phyloP scores from a whole-genome alignment of 2,797 vertebrate genomes.

The Tapirus indicus region DNA sequence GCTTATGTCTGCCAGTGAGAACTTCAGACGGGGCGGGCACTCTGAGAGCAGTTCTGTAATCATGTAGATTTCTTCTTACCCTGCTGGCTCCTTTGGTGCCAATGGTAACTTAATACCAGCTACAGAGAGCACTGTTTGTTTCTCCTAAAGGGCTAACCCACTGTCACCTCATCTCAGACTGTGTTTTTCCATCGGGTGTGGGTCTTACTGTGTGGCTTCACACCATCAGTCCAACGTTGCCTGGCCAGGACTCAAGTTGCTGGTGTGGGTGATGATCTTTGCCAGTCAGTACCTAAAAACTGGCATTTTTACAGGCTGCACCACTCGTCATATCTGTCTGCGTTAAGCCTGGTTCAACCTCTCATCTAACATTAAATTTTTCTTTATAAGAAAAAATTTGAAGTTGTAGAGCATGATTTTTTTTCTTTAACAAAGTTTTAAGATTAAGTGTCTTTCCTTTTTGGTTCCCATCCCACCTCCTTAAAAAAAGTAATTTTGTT shows the following conservation, averaged over 20 bases:
- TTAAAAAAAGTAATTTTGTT: neutral
- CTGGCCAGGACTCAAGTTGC: neutral
- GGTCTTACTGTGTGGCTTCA: neutral
- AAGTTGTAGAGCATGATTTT: slow-evolving; percentile 65
- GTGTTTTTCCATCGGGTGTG: neutral
- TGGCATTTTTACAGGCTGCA: neutral
- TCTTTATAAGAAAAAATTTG: slow-evolving; percentile 67
- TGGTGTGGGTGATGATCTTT: neutral
- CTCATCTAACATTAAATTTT: slow-evolving; percentile 67
- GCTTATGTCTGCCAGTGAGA: slow-evolving; percentile 51
- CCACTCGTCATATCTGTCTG: neutral
- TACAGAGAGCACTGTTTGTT: neutral
- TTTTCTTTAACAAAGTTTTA: slow-evolving; percentile 39
- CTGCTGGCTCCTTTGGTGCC: neutral
- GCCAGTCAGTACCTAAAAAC: neutral
- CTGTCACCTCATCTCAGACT: slow-evolving; percentile 2
- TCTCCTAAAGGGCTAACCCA: slow-evolving; percentile 71
- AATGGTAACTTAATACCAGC: neutral
- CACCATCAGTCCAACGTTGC: neutral
- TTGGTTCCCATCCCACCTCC: neutral
- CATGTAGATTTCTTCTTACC: neutral
- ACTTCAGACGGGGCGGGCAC: slow-evolving; percentile 27
- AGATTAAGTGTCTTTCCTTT: slow-evolving; percentile 3
- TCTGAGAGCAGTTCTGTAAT: neutral
- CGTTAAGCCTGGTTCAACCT: slow-evolving; percentile 54